These are phyloP conservation scores for Xenopus petersii DNA, from an alignment of 2,797 vertebrate species.

Conservation along the genomic window DNA sequence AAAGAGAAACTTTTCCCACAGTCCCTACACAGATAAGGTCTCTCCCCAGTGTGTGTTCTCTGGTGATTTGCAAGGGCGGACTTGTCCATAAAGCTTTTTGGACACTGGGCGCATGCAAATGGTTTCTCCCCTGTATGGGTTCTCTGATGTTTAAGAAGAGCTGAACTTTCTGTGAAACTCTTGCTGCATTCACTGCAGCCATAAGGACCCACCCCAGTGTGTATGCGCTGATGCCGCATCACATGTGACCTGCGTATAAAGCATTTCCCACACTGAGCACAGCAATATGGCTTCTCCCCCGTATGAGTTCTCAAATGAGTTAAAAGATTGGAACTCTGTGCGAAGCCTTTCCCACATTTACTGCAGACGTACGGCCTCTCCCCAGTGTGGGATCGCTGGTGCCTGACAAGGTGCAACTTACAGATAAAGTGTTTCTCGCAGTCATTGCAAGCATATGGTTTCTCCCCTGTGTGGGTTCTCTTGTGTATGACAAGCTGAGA, in stretches of 20 bases:
- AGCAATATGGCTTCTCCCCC: constrained; percentile 30
- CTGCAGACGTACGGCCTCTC: constrained; percentile 21
- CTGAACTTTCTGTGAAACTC: constrained; percentile 31
- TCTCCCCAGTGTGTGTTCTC: constrained; percentile 25
- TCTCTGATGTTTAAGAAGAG: constrained; percentile 27
- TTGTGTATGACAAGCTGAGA: constrained; percentile 12
- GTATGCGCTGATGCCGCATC: constrained; percentile 22
- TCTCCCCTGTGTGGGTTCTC: constrained; percentile 24
- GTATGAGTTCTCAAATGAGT: constrained; percentile 27
- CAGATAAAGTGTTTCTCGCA: constrained; percentile 32
- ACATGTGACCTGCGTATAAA: constrained; percentile 28
- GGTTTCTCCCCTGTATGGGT: constrained; percentile 29
- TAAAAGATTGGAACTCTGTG: constrained; percentile 31
- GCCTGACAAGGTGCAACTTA: constrained; percentile 22
- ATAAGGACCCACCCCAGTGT: constrained; percentile 25
- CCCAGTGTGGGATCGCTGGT: constrained; percentile 27
- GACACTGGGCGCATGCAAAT: constrained; percentile 21
- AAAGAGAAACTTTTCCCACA: constrained; percentile 17
- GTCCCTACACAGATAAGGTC: constrained; percentile 19
- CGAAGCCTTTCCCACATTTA: constrained; percentile 25
- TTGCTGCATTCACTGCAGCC: constrained; percentile 22
- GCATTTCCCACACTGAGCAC: constrained; percentile 21
- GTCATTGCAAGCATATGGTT: constrained; percentile 7
- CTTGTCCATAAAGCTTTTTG: constrained; percentile 27
- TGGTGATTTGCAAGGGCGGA: constrained; percentile 8